A percentile compares a stretch with the other conserved stretches of the same genome.
Evolutionary conservation across 2,888 invertebrate species (phyloP).

Genomic region (Apantesis nais): DNA sequence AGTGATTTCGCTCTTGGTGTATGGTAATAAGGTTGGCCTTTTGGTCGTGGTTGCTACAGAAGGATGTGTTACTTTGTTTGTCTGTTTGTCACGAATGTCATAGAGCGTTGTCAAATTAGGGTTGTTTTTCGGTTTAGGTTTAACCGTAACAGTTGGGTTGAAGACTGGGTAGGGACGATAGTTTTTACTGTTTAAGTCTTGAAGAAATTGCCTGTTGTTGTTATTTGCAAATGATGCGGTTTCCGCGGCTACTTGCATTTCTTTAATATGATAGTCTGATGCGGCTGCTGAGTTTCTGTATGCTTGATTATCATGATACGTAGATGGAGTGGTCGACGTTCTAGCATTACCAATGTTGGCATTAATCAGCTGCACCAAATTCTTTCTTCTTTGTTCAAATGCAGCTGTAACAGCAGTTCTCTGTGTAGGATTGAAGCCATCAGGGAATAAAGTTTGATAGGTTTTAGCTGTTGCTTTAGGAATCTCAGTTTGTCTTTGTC

Average conservation of each 20-base stretch:
- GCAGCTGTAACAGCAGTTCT: conserved; percentile 68
- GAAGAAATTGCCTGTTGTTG: conserved; percentile 76
- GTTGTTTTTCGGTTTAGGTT: conserved; percentile 66
- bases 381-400: conserved; percentile 73
- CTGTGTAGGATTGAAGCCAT: conserved; percentile 70
- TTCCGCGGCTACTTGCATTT: conserved; percentile 91
- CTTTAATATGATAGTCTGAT: conserved; percentile 78
- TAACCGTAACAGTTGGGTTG: conserved; percentile 65
- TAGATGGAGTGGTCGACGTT: conserved; percentile 59
- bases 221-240: conserved; percentile 90
- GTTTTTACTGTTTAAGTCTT: conserved; percentile 74
- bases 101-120: conserved; percentile 78
- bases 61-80: conserved; percentile 43
- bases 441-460: conserved; percentile 69
- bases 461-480: conserved; percentile 70
- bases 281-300: conserved; percentile 65
- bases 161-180: conserved; percentile 78
- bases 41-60: conserved; percentile 70
- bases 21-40: conserved; percentile 75
- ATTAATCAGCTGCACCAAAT: conserved; percentile 74
- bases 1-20: conserved; percentile 67
- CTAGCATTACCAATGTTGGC: conserved; percentile 66
- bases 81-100: conserved; percentile 70
- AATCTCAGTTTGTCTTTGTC: conserved; percentile 68
- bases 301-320: conserved; percentile 69